These are phyloP conservation scores for Nerophis ophidion DNA, from an alignment of 2,113 vertebrate species.

Conservation along the genomic window DNA sequence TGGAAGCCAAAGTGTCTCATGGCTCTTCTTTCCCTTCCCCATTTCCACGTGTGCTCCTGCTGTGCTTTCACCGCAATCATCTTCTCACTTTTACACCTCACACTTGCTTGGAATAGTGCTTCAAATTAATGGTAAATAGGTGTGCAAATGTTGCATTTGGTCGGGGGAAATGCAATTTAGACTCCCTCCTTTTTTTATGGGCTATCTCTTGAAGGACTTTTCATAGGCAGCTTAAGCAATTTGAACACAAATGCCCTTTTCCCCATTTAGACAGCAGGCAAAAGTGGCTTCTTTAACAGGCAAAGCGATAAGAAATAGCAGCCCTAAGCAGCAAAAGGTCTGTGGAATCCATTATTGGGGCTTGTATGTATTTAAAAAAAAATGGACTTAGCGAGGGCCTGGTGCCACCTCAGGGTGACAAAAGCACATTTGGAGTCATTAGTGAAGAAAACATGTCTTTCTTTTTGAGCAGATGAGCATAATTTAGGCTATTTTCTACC, in stretches of 20 bases:
- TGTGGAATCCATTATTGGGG: conserved; percentile 46
- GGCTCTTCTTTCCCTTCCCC: conserved; percentile 40
- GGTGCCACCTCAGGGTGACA: conserved; percentile 33
- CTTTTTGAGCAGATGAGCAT: no score
- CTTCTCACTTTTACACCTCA: neutral
- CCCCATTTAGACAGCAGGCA: conserved; percentile 44
- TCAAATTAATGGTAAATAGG: no score
- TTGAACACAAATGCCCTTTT: conserved; percentile 30
- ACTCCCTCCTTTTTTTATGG: neutral
- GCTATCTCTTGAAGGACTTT: conserved; percentile 28
- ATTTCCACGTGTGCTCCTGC: conserved; percentile 38
- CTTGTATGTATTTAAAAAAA: conserved; percentile 40
- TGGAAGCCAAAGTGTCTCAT: conserved; percentile 54
- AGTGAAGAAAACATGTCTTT: no score
- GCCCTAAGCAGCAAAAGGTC: conserved; percentile 56
- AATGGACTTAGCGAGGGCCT: conserved; percentile 47
- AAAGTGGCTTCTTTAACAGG: conserved; percentile 48
- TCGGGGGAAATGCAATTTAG: neutral
- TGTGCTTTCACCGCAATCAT: conserved; percentile 43
- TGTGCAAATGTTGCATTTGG: neutral
- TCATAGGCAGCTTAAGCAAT: conserved; percentile 47
- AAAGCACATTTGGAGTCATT: conserved; percentile 6
- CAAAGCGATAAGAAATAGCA: conserved; percentile 62
- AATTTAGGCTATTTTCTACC: no score
- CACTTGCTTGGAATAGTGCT: no score